Conservation (phyloP, 2,888 invertebrate genomes). For the Perithous albicinctus region DNA sequence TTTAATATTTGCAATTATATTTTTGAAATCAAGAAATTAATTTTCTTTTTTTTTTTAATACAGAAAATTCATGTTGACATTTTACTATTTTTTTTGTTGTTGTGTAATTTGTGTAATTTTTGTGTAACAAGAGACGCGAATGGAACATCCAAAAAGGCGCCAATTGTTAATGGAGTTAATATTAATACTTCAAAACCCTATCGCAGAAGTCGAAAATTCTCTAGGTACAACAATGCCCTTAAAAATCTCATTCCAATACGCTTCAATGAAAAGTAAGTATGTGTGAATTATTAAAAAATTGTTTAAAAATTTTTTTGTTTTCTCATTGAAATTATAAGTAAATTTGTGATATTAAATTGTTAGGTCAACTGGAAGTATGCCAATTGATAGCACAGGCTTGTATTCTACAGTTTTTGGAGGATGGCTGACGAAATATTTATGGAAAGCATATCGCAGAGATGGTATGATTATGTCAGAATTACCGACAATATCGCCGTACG, state of each 20-base stretch:
- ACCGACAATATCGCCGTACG: constrained; percentile 84
- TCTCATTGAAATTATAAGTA: background rate
- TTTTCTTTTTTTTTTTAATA: no score
- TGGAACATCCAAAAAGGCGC: constrained; percentile 31
- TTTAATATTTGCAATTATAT: no score
- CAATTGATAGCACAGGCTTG: constrained; percentile 85
- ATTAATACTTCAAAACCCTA: constrained; percentile 35
- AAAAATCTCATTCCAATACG: constrained; percentile 80
- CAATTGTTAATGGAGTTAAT: constrained; percentile 37
- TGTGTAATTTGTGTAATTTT: background rate
- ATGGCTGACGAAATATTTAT: constrained; percentile 86
- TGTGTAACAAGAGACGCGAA: constrained; percentile 5
- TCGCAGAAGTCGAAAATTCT: constrained; percentile 66
- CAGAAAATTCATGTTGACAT: no score
- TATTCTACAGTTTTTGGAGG: constrained; percentile 85
- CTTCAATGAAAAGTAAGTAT: constrained; percentile 71
- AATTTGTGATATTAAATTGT: constrained; percentile 48
- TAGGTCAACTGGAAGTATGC: constrained; percentile 78
- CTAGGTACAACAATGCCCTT: constrained; percentile 76
- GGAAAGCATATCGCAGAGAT: constrained; percentile 85
- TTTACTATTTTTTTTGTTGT: no score
- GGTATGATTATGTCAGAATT: constrained; percentile 84
- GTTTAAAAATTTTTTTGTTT: background rate
- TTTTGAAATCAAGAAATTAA: no score
- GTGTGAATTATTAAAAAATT: background rate